Percentiles rank a stretch among this genome's conserved stretches.
Conservation (phyloP, 2,888 invertebrate genomes). For the Syrista parreyssii region DNA sequence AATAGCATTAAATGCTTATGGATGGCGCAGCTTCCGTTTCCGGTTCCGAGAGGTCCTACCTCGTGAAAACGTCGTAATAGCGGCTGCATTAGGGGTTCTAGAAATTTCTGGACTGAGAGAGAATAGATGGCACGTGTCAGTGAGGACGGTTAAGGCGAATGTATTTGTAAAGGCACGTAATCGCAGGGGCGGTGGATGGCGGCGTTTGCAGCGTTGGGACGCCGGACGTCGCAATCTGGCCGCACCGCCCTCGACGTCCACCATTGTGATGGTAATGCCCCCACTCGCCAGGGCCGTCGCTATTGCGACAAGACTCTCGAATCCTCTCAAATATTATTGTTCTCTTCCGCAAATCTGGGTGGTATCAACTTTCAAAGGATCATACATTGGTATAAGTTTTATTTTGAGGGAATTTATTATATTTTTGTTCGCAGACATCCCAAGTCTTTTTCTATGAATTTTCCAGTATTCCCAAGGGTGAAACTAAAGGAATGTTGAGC, state of each 20-base stretch:
- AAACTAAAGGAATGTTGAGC: constrained; percentile 26
- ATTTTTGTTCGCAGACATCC: too few relatives aligned
- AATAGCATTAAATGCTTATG: not conserved
- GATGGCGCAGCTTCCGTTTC: constrained; percentile 29
- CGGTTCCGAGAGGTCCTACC: constrained; percentile 42
- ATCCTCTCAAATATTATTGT: too few relatives aligned
- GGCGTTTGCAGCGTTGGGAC: constrained; percentile 45
- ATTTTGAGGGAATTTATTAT: too few relatives aligned
- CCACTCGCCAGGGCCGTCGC: constrained; percentile 2
- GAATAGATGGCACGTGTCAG: constrained; percentile 33
- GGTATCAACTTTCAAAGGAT: too few relatives aligned
- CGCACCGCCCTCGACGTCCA: constrained; percentile 35
- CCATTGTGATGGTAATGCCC: constrained; percentile 53
- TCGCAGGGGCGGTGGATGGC: constrained; percentile 48
- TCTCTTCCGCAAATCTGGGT: too few relatives aligned
- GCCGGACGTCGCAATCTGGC: constrained; percentile 57
- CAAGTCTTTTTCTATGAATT: too few relatives aligned
- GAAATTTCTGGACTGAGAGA: constrained; percentile 39
- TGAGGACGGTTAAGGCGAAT: constrained; percentile 27
- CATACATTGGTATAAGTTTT: too few relatives aligned
- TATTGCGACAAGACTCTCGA: too few relatives aligned
- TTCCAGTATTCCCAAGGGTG: too few relatives aligned
- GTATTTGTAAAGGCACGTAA: constrained; percentile 43
- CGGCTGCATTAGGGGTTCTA: constrained; percentile 45
- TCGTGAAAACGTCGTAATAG: constrained; percentile 48